A percentile compares a stretch with the other conserved stretches of the same genome.
Evolutionary conservation across 2,888 invertebrate genomes (phyloP).

Genomic region (Gonocerus acuteangulatus): DNA sequence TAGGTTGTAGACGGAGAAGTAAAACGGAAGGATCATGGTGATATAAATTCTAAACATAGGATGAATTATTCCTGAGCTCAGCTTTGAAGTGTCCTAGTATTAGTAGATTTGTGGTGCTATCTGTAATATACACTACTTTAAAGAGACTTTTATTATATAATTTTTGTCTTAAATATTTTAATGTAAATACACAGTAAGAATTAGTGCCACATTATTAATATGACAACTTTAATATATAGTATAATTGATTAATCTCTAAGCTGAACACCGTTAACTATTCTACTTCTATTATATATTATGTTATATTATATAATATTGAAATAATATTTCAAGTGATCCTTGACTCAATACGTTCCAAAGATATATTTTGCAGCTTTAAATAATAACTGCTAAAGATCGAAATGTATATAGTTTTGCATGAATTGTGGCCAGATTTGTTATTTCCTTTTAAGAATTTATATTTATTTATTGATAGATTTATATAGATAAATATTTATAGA

Average conservation of each 20-base stretch:
- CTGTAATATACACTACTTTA: not conserved
- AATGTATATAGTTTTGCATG: conserved; percentile 16
- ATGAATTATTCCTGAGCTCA: conserved; percentile 1
- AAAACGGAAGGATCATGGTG: conserved; percentile 2
- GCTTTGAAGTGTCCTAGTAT: conserved; percentile 5
- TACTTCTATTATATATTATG: not conserved
- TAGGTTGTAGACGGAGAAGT: conserved; percentile 2
- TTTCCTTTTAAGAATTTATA: conserved; percentile 21
- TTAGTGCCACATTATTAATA: conserved; percentile 10
- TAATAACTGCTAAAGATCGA: conserved; percentile 3
- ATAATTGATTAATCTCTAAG: too few relatives aligned
- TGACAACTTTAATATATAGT: not conserved
- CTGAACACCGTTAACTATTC: too few relatives aligned
- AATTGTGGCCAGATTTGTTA: conserved; percentile 22
- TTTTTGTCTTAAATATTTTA: conserved; percentile 8
- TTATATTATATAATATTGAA: not conserved
- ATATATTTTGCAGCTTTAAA: conserved; percentile 19
- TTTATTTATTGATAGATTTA: conserved; percentile 21
- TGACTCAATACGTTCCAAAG: conserved; percentile 18
- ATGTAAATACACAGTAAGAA: conserved; percentile 15
- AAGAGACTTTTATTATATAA: conserved; percentile 5
- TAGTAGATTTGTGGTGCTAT: conserved; percentile 15
- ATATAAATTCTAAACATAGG: not conserved
- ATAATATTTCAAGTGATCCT: conserved; percentile 8
- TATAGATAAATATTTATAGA: conserved; percentile 13